Evolutionary conservation across 2,797 vertebrate genomes (phyloP).

Genomic region (Hirundo rustica): DNA sequence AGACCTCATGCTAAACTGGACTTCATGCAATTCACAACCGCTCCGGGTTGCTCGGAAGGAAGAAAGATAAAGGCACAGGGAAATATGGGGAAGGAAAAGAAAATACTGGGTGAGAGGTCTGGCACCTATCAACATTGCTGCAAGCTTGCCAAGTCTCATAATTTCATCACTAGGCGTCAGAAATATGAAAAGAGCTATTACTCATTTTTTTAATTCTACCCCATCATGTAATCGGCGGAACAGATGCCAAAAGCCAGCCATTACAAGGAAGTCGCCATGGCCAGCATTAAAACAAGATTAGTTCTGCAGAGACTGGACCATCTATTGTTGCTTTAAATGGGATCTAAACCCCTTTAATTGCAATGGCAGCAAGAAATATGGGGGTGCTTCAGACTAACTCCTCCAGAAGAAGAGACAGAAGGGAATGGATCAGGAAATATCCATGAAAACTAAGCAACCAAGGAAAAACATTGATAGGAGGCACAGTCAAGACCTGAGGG

Average conservation of each 20-base stretch:
- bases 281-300: not conserved
- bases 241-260: not conserved
- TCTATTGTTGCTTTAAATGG: not conserved
- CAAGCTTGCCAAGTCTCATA: not conserved
- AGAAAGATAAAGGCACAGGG: not conserved
- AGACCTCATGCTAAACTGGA: not conserved
- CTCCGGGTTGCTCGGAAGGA: not conserved
- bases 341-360: not conserved
- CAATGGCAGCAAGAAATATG: fast-evolving
- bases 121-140: not conserved
- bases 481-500: not conserved
- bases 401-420: not conserved
- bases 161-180: not conserved
- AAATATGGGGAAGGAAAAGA: not conserved
- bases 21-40: not conserved
- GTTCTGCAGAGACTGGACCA: not conserved
- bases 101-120: not conserved
- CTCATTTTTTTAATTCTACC: not conserved
- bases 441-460: not conserved
- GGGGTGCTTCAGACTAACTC: not conserved
- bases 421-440: not conserved
- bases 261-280: not conserved
- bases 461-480: not conserved
- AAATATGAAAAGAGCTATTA: not conserved
- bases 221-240: fast-evolving